These are phyloP conservation scores for Platycnemis pennipes DNA, from an alignment of 2,888 invertebrate genomes.

Conservation along the genomic window DNA sequence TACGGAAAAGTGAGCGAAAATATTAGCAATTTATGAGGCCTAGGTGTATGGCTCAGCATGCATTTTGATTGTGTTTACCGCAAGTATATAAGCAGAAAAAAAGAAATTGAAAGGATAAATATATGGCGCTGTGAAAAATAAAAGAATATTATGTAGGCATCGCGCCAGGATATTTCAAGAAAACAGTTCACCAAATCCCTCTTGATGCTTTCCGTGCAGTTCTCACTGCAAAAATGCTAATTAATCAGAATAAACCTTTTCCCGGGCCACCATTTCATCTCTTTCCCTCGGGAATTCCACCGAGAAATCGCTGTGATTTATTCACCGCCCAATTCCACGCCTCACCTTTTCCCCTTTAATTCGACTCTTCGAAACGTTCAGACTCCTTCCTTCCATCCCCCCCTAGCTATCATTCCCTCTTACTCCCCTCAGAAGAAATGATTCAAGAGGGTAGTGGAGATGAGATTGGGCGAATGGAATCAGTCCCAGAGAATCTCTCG, in stretches of 20 bases:
- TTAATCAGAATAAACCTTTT: background rate
- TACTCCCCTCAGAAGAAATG: background rate
- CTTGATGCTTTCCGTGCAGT: background rate
- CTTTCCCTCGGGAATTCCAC: background rate
- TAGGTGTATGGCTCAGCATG: no score
- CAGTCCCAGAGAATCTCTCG: background rate
- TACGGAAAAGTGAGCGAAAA: no score
- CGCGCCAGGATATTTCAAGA: background rate
- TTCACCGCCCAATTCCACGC: background rate
- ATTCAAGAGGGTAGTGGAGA: background rate
- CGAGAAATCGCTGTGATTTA: background rate
- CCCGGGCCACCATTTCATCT: background rate
- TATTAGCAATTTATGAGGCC: no score
- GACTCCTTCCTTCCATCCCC: background rate
- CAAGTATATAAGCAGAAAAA: no score
- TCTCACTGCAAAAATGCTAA: background rate
- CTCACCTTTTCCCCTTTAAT: background rate
- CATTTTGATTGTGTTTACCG: no score
- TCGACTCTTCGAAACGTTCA: background rate
- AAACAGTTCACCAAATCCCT: background rate
- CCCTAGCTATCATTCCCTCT: background rate
- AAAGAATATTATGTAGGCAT: no score
- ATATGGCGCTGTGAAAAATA: no score
- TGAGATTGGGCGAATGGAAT: background rate
- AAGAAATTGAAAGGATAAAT: no score